Conservation (phyloP, 2,113 vertebrate genomes). For the Lontra canadensis region DNA sequence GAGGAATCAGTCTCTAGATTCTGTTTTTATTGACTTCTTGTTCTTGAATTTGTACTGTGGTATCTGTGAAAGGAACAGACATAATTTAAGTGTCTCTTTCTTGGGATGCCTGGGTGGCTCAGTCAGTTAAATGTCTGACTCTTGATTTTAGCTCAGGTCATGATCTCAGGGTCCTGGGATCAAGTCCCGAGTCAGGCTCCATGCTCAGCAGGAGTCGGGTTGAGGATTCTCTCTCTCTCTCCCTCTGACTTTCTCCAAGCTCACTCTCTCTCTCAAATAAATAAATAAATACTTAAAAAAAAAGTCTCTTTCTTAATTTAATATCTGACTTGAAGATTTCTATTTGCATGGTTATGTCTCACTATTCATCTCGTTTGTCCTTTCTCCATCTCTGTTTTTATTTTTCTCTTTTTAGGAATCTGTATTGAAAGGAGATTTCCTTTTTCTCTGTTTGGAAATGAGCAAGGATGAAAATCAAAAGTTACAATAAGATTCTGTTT, state of each 20-base stretch:
- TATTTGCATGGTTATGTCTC: background rate
- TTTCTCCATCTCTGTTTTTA: background rate
- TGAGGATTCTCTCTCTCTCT: background rate
- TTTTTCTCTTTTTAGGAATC: background rate
- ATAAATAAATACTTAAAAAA: background rate
- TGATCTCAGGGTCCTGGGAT: background rate
- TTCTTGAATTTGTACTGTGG: slow-evolving; percentile 34
- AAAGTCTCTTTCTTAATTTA: background rate
- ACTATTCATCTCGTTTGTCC: background rate
- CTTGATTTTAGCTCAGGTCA: background rate
- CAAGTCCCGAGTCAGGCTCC: background rate
- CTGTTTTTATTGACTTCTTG: background rate
- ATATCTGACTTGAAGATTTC: background rate
- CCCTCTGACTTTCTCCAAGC: background rate
- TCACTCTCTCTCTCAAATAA: background rate
- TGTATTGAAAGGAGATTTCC: background rate
- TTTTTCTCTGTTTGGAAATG: background rate
- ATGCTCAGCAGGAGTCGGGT: background rate
- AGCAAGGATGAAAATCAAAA: slow-evolving; percentile 13
- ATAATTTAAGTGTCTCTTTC: background rate
- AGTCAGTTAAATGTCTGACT: background rate
- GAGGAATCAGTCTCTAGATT: slow-evolving; percentile 31
- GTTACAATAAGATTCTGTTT: background rate
- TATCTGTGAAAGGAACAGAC: slow-evolving; percentile 15
- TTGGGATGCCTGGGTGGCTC: background rate